These are phyloP conservation scores for Deladenus siricidicola DNA, from an alignment of 2,888 invertebrate species.

Conservation along the genomic window DNA sequence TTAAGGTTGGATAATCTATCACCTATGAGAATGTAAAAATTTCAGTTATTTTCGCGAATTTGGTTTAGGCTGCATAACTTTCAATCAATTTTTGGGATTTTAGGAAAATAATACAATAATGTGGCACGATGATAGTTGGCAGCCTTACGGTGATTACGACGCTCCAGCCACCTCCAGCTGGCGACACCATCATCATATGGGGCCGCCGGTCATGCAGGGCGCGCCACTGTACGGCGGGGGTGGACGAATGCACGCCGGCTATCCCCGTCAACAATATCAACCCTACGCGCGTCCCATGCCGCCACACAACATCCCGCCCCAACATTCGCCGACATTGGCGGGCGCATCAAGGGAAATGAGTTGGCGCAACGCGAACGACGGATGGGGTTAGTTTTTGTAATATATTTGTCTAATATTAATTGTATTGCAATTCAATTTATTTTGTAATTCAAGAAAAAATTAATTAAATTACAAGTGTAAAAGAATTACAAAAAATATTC, in stretches of 20 bases:
- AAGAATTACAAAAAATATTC: too few species aligned
- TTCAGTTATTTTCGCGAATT: too few species aligned
- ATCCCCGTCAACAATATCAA: neutral
- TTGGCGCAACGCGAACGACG: neutral
- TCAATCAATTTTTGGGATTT: too few species aligned
- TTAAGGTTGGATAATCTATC: too few species aligned
- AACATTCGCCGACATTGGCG: slow-evolving; percentile 8
- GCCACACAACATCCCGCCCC: neutral
- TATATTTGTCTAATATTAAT: too few species aligned
- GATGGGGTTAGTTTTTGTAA: neutral
- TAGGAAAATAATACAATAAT: too few species aligned
- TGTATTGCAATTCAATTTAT: too few species aligned
- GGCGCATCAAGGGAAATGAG: slow-evolving; percentile 3
- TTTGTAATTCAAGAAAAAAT: too few species aligned
- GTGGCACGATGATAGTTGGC: neutral
- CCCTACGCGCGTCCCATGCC: neutral
- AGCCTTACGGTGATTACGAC: neutral
- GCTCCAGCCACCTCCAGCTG: slow-evolving; percentile 3
- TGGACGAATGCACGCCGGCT: neutral
- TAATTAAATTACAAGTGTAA: too few species aligned
- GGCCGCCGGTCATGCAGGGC: neutral
- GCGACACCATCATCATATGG: neutral
- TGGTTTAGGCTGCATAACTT: too few species aligned
- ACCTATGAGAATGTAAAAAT: too few species aligned
- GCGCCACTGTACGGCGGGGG: neutral